These are phyloP conservation scores for Drosophila helvetica DNA, from an alignment of 2,888 invertebrate genomes.

Conservation along the genomic window DNA sequence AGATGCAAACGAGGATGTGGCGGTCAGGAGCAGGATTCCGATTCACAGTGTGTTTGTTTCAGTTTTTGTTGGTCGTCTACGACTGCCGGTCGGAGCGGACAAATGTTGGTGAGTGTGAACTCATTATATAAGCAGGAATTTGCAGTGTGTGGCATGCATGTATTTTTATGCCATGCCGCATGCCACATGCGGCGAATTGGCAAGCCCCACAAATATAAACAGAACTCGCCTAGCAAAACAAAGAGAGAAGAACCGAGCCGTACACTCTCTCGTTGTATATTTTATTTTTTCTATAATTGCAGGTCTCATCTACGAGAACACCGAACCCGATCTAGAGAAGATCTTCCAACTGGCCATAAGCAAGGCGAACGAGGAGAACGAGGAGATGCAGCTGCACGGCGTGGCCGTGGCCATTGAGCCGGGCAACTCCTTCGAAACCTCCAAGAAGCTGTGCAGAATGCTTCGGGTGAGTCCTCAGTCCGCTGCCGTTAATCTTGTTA, in stretches of 20 bases:
- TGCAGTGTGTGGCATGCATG: conserved; percentile 33
- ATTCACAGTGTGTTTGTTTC: conserved; percentile 39
- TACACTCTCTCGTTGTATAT: too few species aligned
- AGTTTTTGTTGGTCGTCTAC: conserved; percentile 34
- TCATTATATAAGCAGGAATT: conserved; percentile 37
- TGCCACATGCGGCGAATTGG: conserved; percentile 48
- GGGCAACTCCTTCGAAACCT: conserved; percentile 85
- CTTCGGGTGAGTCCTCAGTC: conserved; percentile 83
- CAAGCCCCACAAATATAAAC: conserved; percentile 50
- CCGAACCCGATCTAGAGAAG: conserved; percentile 76
- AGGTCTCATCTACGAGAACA: conserved; percentile 81
- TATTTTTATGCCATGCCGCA: conserved; percentile 48
- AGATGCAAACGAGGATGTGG: conserved; percentile 14
- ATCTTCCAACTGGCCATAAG: conserved; percentile 82
- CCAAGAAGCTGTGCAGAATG: conserved; percentile 85
- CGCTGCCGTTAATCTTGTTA: too few species aligned
- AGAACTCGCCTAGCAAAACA: conserved; percentile 74
- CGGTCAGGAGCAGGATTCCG: conserved; percentile 1
- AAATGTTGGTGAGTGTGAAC: conserved; percentile 65
- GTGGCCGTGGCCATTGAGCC: conserved; percentile 84
- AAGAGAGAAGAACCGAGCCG: conserved; percentile 28
- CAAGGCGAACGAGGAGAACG: conserved; percentile 77
- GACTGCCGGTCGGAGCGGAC: conserved; percentile 58
- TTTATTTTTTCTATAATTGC: too few species aligned
- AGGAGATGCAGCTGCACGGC: conserved; percentile 72